Conservation (phyloP, 2,797 vertebrate species). For the Botia almorhae region DNA sequence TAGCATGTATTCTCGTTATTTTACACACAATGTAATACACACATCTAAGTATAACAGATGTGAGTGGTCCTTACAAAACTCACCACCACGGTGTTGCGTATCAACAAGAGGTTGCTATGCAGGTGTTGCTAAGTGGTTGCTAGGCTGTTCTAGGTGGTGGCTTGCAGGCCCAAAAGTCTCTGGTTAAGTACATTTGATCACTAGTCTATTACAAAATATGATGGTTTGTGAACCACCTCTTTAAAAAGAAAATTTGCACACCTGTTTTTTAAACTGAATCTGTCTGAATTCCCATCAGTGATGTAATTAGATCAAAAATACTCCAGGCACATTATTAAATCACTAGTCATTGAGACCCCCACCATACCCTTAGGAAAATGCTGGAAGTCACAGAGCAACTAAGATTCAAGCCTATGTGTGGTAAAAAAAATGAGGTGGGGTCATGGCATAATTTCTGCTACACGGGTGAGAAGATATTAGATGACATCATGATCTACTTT, state of each 20-base stretch:
- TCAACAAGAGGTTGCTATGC: background rate
- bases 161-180: too few relatives aligned
- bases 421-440: slow-evolving; percentile 36
- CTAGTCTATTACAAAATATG: too few relatives aligned
- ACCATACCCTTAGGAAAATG: slow-evolving; percentile 64
- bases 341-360: slow-evolving; percentile 63
- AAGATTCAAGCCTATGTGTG: slow-evolving; percentile 47
- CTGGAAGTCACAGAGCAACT: slow-evolving; percentile 65
- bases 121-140: background rate
- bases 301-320: slow-evolving; percentile 73
- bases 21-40: background rate
- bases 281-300: slow-evolving; percentile 68
- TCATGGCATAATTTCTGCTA: slow-evolving; percentile 43
- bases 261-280: slow-evolving; percentile 60
- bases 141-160: too few relatives aligned
- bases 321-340: slow-evolving; percentile 64
- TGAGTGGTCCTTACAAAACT: background rate
- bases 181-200: too few relatives aligned
- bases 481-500: slow-evolving; percentile 59
- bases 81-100: background rate
- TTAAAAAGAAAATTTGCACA: background rate
- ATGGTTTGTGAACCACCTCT: too few relatives aligned
- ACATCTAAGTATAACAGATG: background rate
- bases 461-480: slow-evolving; percentile 47
- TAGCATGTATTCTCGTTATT: slow-evolving; percentile 17